Evolutionary conservation across 2,888 invertebrate genomes (phyloP).

Genomic region (Phengaris arion): DNA sequence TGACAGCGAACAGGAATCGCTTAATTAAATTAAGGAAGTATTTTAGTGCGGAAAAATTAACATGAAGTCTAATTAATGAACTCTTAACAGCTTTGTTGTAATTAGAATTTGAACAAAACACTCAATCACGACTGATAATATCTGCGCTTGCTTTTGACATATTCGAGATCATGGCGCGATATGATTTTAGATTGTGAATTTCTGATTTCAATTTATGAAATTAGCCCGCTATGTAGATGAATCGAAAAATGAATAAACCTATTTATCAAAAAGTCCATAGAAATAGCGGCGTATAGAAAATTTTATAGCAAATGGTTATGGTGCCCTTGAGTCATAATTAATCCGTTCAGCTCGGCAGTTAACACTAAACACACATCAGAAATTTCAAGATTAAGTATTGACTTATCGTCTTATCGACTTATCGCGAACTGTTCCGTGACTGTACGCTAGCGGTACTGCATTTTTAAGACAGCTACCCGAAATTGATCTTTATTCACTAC

Average conservation of each 20-base stretch:
- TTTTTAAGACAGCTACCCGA: no score
- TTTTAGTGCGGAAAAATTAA: slow-evolving; percentile 29
- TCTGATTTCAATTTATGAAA: not conserved
- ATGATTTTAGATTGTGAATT: slow-evolving; percentile 14
- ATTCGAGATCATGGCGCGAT: slow-evolving; percentile 23
- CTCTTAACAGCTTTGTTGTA: slow-evolving; percentile 50
- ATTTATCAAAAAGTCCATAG: no score
- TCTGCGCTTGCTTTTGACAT: slow-evolving; percentile 43
- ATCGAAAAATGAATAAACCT: not conserved
- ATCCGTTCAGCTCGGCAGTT: no score
- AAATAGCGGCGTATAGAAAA: not conserved
- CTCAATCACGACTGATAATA: slow-evolving; percentile 63
- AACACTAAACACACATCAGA: no score
- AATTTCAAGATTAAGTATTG: no score
- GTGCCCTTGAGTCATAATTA: no score
- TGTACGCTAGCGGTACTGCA: no score
- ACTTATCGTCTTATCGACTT: no score
- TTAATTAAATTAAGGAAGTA: slow-evolving; percentile 34
- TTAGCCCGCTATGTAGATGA: not conserved
- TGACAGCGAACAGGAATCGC: slow-evolving; percentile 25
- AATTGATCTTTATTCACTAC: no score
- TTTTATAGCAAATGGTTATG: not conserved
- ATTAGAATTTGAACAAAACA: slow-evolving; percentile 55
- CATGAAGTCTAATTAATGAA: slow-evolving; percentile 40
- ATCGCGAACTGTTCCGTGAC: no score